A percentile compares a stretch with the other conserved stretches of the same genome.
Evolutionary conservation across 2,797 vertebrate species (phyloP).

Genomic region (Melopsittacus undulatus): DNA sequence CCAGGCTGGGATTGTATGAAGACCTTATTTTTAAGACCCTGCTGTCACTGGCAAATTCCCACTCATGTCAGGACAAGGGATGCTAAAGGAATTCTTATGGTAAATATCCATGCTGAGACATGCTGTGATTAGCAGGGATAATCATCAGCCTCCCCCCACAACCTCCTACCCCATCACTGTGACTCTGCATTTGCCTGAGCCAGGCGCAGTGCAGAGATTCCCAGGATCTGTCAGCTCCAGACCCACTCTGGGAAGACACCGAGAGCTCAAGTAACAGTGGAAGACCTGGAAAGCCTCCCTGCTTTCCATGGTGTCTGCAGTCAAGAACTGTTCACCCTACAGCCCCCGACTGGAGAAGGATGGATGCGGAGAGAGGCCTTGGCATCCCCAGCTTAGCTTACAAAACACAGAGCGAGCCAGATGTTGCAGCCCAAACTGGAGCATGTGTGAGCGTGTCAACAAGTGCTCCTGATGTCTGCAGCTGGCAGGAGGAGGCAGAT

Average conservation of each 20-base stretch:
- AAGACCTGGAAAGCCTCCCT: conserved; percentile 8
- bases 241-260: neutral
- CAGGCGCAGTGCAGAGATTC: neutral
- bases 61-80: neutral
- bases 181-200: neutral
- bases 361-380: neutral
- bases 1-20: neutral
- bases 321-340: neutral
- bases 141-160: neutral
- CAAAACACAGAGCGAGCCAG: conserved; percentile 10
- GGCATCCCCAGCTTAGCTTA: neutral
- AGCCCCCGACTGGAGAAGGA: neutral
- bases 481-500: neutral
- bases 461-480: conserved; percentile 11
- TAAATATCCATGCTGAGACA: neutral
- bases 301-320: neutral
- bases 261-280: neutral
- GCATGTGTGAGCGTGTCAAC: conserved; percentile 29
- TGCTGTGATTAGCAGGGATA: neutral
- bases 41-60: neutral
- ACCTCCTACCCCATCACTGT: neutral
- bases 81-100: neutral
- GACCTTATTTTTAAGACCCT: neutral
- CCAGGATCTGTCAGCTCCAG: neutral
- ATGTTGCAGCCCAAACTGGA: conserved; percentile 29